Conservation (phyloP, 1,140 invertebrate species). For the Drosophila kurseongensis region DNA sequence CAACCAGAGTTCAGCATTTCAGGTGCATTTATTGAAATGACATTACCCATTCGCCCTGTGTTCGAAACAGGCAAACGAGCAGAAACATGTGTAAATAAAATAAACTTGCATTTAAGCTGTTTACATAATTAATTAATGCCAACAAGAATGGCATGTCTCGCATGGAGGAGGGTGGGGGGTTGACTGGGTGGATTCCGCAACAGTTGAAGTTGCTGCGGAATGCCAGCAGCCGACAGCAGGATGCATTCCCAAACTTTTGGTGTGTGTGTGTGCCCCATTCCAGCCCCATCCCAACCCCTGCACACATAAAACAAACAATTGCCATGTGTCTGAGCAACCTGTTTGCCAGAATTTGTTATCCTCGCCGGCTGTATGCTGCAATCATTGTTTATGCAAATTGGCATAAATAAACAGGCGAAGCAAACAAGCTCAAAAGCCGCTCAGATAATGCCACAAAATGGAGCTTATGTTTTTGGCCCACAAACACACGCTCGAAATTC, state of each 20-base stretch:
- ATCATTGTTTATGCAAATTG: conserved; percentile 74
- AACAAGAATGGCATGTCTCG: conserved; percentile 45
- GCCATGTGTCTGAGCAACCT: conserved; percentile 40
- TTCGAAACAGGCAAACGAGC: conserved; percentile 24
- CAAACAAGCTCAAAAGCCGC: conserved; percentile 61
- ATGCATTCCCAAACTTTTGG: conserved; percentile 46
- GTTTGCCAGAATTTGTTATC: conserved; percentile 47
- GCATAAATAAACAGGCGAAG: conserved; percentile 62
- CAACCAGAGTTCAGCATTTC: conserved; percentile 4
- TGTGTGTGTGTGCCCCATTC: conserved; percentile 8
- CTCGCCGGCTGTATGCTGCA: conserved; percentile 33
- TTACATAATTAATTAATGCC: conserved; percentile 81
- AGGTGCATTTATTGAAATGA: conserved; percentile 48
- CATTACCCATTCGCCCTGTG: conserved; percentile 4
- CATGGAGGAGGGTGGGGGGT: neutral
- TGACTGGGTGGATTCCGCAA: neutral
- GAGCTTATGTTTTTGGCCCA: conserved; percentile 50
- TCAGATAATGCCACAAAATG: conserved; percentile 62
- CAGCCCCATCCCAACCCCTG: no score
- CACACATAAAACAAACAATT: conserved; percentile 21
- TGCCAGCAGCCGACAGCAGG: conserved; percentile 16
- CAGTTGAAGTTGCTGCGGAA: conserved; percentile 2
- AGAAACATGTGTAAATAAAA: conserved; percentile 80
- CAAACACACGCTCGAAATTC: neutral
- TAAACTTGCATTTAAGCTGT: conserved; percentile 80